These are phyloP conservation scores for Phalloptychus januarius DNA, from an alignment of 2,797 vertebrate species.

Conservation along the genomic window DNA sequence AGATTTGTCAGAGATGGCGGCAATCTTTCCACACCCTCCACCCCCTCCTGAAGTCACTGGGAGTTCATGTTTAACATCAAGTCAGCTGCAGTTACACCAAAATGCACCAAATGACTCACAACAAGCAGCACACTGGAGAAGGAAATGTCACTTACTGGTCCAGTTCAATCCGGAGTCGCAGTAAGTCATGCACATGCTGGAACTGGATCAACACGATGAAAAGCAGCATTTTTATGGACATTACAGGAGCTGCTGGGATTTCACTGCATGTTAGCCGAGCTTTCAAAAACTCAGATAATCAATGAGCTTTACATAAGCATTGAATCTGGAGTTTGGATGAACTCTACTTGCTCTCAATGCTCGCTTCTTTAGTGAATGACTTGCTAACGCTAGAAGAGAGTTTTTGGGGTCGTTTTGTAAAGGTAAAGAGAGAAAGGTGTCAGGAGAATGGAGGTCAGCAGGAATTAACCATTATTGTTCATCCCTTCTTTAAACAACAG, in stretches of 20 bases:
- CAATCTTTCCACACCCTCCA: background rate
- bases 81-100: conserved; percentile 1
- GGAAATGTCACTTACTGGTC: background rate
- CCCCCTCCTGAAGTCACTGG: background rate
- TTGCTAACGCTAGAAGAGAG: background rate
- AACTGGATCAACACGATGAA: background rate
- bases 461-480: too few species aligned
- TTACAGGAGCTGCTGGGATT: background rate
- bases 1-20: background rate
- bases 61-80: conserved; percentile 8
- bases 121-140: background rate
- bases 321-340: background rate
- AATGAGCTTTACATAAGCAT: background rate
- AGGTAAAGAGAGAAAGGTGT: background rate
- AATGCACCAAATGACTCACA: conserved; percentile 1
- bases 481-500: background rate
- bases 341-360: too few species aligned
- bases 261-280: background rate
- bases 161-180: background rate
- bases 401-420: background rate
- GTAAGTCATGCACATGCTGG: background rate
- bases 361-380: background rate
- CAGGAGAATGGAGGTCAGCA: too few species aligned
- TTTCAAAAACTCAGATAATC: background rate
- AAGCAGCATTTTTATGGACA: background rate